Base-by-base conservation (phyloP, 2,888 invertebrate species). In the Melieria crassipennis region DNA sequence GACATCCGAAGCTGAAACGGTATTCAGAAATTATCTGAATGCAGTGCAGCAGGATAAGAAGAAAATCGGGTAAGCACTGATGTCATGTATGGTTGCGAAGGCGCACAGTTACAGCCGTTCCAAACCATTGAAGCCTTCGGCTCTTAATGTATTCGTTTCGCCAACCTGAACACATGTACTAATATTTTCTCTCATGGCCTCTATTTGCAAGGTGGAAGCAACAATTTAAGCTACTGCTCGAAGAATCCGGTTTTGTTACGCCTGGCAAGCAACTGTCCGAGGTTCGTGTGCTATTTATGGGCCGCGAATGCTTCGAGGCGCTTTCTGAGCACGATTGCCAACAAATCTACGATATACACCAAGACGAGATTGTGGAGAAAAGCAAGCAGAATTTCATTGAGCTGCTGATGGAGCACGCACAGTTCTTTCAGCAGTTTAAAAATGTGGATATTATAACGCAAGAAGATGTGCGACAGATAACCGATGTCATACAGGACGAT, bases 381-480 rank as follows among this genome's bases (percentile, higher is more conserved):
- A 96, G 97, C 63, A 95, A 95, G 86, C 93, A 93, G 77, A 96
- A 96, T 87, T 94, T 97, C 84, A 94, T 96, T 88, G 98, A 98
- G 87, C 87, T 98, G 68, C 88, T 98, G 74, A 85, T 97, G 82
- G 98, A 98, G 85, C 94, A 97, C 83, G 96, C 97, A 0, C 96
- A 96, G 85, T 88, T 97, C 77, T 98, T 98, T 89, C 94, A 95
- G 85, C 95, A 96, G 85, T 95, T 96, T 85, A 96, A 96, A 87
- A 94, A 93, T 82, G 93, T 95, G 84, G 95, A 95, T 62, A 95
- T 96, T 11, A 94, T 97, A 78, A 97, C 96, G 0, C 96, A 96
- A 84, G 96, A 97, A 78, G 97, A 98, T 85, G 94, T 98, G 75
- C 93, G 94, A 81, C 95, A 96, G 87, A 97, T 98, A 73, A 96